Base-by-base conservation (phyloP, 2,797 vertebrate species). In the Amniataba percoides region DNA sequence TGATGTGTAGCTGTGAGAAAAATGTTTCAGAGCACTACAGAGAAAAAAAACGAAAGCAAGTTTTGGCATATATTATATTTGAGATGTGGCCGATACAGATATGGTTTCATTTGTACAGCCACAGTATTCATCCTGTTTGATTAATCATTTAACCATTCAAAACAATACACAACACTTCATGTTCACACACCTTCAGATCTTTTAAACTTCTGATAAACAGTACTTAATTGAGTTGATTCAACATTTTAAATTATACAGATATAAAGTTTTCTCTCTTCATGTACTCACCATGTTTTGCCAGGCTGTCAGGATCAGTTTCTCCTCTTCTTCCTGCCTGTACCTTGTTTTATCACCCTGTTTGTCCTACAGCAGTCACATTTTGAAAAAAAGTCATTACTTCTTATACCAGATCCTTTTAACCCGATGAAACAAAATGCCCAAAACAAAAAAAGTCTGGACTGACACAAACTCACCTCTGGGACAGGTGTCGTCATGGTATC, bases 261-360 rank as follows among this genome's bases (percentile, higher is more conserved):
- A 15, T 4, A 13, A 59, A 12, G 7, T n/a, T 53, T 14, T 23
- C 5, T 55, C 57, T 49, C 5, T 10, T 46, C 0, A 1, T 55
- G 23, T 34, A 71, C 96, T 93, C 84, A 96, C 93, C 96, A 96
- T 96, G 64, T 91, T 95, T 68, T 95, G 94, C 95, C 96, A 97
- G 60, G 95, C 95, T 19, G 86, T 93, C 48, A 97, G 94, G 55
- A 96, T 95, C 65, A 92, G 88, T 45, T 94, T 95, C 80, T 96
- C 95, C 71, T 96, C 96, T 63, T 93, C 90, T 7, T 96, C 93
- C 60, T 89, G 86, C 69, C 89, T 93, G 59, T 87, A 90, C 68
- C 83, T 91, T n/a, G 81, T 88, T 71, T 92, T 91, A 77, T 95
- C 79, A 46, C 31, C 92, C 56, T 62, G 57, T 49, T 36, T 34